These are phyloP conservation scores for Hybognathus amarus DNA, from an alignment of 2,797 vertebrate genomes.

Conservation along the genomic window DNA sequence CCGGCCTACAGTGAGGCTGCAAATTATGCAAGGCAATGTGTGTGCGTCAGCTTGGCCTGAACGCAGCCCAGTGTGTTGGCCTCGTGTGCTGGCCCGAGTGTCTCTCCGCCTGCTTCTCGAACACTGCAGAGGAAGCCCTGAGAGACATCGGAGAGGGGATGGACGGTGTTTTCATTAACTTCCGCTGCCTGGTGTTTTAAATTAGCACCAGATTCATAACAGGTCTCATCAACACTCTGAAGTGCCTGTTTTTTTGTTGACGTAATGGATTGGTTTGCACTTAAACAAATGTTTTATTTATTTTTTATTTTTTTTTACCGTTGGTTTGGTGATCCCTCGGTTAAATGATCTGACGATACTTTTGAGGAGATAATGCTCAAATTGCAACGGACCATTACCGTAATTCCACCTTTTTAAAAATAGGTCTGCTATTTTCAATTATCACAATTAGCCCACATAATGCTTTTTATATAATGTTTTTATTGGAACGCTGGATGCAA, in stretches of 20 bases:
- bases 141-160: background rate
- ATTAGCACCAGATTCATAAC: conserved; percentile 13
- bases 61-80: conserved; percentile 37
- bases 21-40: conserved; percentile 59
- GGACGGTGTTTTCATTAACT: conserved; percentile 29
- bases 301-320: background rate
- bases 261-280: background rate
- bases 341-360: conserved; percentile 5
- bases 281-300: background rate
- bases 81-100: conserved; percentile 49
- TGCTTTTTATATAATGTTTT: conserved; percentile 31
- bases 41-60: conserved; percentile 55
- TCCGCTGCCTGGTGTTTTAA: conserved; percentile 23
- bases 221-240: background rate
- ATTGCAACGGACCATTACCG: conserved; percentile 8
- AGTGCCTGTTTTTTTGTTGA: conserved; percentile 18
- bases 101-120: conserved; percentile 47
- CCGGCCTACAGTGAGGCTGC: conserved; percentile 55
- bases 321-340: background rate
- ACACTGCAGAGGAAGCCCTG: conserved; percentile 42
- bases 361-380: conserved; percentile 21
- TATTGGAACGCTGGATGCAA: conserved; percentile 1
- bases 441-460: conserved; percentile 30
- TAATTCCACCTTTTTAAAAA: conserved; percentile 33
- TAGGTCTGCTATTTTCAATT: conserved; percentile 29